phyloP scores from a whole-genome alignment of 2,797 vertebrate species.

The Mionectes olivaceus region DNA sequence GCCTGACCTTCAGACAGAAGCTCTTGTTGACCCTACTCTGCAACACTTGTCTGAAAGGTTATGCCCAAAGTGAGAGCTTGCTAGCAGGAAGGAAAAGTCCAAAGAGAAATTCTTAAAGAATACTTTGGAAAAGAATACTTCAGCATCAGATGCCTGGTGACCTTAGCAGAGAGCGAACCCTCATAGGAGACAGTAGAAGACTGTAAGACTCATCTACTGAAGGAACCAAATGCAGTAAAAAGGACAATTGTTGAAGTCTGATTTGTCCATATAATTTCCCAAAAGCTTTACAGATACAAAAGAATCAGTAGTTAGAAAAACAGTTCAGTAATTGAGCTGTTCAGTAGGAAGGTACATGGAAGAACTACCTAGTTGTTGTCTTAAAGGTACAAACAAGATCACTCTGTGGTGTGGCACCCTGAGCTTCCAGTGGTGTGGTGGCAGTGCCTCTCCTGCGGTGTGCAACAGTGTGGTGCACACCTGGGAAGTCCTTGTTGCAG shows the following conservation, averaged over 20 bases:
- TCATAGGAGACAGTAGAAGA: background rate
- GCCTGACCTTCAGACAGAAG: constrained; percentile 30
- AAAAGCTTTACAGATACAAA: background rate
- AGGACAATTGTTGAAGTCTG: background rate
- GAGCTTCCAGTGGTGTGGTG: background rate
- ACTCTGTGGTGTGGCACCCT: background rate
- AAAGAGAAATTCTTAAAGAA: background rate
- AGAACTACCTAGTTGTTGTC: background rate
- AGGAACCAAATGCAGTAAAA: background rate
- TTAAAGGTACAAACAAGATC: background rate
- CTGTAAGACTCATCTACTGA: background rate
- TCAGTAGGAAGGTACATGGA: background rate
- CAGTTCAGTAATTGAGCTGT: background rate
- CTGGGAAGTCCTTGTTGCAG: background rate
- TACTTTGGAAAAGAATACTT: background rate
- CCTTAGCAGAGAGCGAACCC: background rate
- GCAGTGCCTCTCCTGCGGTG: background rate
- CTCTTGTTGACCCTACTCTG: constrained; percentile 43
- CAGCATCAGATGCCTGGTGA: background rate
- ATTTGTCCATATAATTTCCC: background rate
- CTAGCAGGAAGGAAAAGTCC: background rate
- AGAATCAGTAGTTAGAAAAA: background rate
- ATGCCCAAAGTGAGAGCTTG: constrained; percentile 3
- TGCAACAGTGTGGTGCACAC: too few species aligned
- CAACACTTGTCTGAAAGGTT: constrained; percentile 33